phyloP scores from a whole-genome alignment of 1,140 invertebrate genomes.

The Dendroctonus ponderosae region DNA sequence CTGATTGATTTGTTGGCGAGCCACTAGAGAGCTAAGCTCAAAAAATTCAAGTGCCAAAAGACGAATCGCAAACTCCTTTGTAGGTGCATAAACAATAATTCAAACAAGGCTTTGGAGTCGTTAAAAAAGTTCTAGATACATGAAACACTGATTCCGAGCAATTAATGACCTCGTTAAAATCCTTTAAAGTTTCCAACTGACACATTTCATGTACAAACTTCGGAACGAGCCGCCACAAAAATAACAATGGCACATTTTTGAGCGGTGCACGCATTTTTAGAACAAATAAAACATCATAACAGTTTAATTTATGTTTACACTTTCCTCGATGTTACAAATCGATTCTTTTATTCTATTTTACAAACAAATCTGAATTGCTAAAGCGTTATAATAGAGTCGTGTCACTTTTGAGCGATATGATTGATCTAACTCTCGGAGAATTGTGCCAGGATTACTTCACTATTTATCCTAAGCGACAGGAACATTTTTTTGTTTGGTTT shows the following conservation, averaged over 20 bases:
- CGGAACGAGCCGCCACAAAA: conserved; percentile 9
- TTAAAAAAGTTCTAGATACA: background rate
- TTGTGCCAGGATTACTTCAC: conserved; percentile 1
- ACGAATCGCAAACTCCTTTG: too few species aligned
- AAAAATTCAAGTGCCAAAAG: too few species aligned
- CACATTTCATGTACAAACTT: conserved; percentile 14
- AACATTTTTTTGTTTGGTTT: conserved; percentile 17
- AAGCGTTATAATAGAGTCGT: conserved; percentile 23
- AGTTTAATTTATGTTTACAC: conserved; percentile 17
- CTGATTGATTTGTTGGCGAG: too few species aligned
- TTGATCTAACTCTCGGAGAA: conserved; percentile 17
- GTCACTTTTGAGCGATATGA: conserved; percentile 12
- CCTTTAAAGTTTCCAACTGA: conserved; percentile 21
- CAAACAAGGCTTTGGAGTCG: background rate
- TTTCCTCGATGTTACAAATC: conserved; percentile 21
- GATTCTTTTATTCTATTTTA: conserved; percentile 29
- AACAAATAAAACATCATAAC: conserved; percentile 28
- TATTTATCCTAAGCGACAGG: conserved; percentile 15
- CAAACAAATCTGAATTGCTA: conserved; percentile 22
- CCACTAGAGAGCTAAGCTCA: too few species aligned
- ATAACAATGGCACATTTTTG: conserved; percentile 27
- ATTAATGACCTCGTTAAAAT: conserved; percentile 21
- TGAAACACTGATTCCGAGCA: conserved; percentile 1
- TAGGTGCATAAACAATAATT: background rate
- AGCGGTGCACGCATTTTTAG: conserved; percentile 10